Evolutionary conservation across 35 echinoderm and acorn worm species (phyloP).

Genomic region (Lytechinus variegatus): DNA sequence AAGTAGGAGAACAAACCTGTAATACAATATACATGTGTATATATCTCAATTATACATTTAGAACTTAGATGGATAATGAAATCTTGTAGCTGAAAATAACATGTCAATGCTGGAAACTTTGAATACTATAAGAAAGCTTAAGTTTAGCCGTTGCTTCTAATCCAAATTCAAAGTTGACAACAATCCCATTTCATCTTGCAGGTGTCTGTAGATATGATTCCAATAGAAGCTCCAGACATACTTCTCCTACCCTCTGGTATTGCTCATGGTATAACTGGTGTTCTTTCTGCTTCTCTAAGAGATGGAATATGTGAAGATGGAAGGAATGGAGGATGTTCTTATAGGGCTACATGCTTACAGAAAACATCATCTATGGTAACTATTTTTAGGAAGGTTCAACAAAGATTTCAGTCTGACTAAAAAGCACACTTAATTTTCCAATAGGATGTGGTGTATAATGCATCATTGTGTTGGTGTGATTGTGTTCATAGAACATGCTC

Average conservation of each 20-base stretch:
- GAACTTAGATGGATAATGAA: too few relatives aligned
- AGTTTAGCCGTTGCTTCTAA: background rate
- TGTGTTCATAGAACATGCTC: too few relatives aligned
- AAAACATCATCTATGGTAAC: background rate
- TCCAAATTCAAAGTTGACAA: background rate
- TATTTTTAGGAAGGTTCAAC: background rate
- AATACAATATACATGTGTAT: too few relatives aligned
- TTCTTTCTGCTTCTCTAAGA: background rate
- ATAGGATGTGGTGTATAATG: too few relatives aligned
- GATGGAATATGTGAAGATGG: background rate
- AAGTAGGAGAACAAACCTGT: too few relatives aligned
- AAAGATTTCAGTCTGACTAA: too few relatives aligned
- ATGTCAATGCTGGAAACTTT: too few relatives aligned
- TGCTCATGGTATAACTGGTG: background rate
- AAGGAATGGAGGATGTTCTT: background rate
- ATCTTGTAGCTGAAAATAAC: too few relatives aligned
- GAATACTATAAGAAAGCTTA: background rate
- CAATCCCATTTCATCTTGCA: background rate
- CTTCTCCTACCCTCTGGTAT: background rate
- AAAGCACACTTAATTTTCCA: too few relatives aligned
- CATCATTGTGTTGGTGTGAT: too few relatives aligned
- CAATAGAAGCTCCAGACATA: background rate
- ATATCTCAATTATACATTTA: too few relatives aligned
- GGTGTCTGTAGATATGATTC: background rate
- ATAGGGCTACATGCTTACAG: background rate